These are phyloP conservation scores for Trachurus trachurus DNA, from an alignment of 2,797 vertebrate genomes.

Conservation along the genomic window DNA sequence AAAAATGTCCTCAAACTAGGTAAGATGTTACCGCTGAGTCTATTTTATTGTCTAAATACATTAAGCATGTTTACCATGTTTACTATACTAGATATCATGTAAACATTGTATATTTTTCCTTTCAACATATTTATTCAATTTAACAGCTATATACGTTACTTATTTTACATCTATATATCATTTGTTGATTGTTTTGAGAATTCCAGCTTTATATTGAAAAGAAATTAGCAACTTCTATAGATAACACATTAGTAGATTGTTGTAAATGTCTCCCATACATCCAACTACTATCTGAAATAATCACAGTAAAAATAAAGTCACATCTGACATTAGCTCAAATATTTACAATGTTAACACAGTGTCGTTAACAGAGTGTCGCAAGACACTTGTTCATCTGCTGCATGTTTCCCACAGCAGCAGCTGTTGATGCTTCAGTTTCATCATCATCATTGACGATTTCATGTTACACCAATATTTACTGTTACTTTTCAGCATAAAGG, in stretches of 20 bases:
- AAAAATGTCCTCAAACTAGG: conserved; percentile 71
- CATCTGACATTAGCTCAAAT: too few relatives aligned
- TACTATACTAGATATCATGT: neutral
- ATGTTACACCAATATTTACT: conserved; percentile 11
- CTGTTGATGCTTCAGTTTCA: neutral
- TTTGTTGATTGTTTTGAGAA: too few relatives aligned
- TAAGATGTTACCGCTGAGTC: conserved; percentile 21
- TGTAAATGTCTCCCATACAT: neutral
- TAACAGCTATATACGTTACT: too few relatives aligned
- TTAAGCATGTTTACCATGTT: too few relatives aligned
- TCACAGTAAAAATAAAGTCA: too few relatives aligned
- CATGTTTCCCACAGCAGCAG: neutral
- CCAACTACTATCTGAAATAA: neutral
- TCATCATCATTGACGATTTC: neutral
- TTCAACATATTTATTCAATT: too few relatives aligned
- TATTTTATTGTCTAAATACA: neutral
- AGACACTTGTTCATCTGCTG: neutral
- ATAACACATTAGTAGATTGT: too few relatives aligned
- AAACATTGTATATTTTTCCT: too few relatives aligned
- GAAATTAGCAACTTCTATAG: too few relatives aligned
- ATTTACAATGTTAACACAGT: neutral
- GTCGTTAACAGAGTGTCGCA: too few relatives aligned
- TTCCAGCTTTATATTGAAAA: too few relatives aligned
- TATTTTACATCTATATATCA: too few relatives aligned
- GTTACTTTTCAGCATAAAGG: conserved; percentile 60